Percentiles rank a stretch among this genome's conserved stretches.
phyloP scores from a whole-genome alignment of 35 echinoderm and acorn worm genomes.

The Acanthaster planci region DNA sequence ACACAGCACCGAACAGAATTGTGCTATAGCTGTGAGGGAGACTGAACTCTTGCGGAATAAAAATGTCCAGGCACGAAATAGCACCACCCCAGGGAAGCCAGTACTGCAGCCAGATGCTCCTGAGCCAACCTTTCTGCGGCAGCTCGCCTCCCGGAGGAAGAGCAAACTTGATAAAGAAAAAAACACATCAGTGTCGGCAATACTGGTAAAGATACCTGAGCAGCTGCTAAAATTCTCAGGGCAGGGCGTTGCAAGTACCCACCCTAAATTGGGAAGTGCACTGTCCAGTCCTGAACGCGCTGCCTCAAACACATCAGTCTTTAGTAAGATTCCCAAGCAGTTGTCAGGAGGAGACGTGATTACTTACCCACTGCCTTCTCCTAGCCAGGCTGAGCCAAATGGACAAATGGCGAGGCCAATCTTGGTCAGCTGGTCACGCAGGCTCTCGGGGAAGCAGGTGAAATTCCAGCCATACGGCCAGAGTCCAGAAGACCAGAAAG shows the following conservation, averaged over 20 bases:
- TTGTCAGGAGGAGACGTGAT: not conserved
- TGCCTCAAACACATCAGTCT: not conserved
- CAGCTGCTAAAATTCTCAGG: slow-evolving; percentile 4
- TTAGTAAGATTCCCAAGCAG: slow-evolving; percentile 7
- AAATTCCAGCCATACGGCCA: slow-evolving; percentile 11
- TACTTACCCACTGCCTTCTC: not conserved
- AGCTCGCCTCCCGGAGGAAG: not conserved
- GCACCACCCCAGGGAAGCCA: too few species aligned
- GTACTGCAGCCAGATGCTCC: too few species aligned
- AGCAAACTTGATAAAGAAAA: not conserved
- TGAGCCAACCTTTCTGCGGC: too few species aligned
- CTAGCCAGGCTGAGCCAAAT: not conserved
- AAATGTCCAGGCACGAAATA: too few species aligned
- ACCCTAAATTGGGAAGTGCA: not conserved
- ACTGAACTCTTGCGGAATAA: too few species aligned
- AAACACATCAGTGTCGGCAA: too few species aligned
- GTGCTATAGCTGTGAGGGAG: too few species aligned
- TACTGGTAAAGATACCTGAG: not conserved
- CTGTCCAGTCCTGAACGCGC: not conserved
- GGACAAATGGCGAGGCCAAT: not conserved
- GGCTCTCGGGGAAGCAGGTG: not conserved
- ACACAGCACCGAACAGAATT: too few species aligned
- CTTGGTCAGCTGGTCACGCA: not conserved
- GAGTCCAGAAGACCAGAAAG: too few species aligned
- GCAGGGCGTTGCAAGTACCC: not conserved